Evolutionary conservation across 2,113 vertebrate species (phyloP), one percentile per base, ranked within the genome.

Genomic region (Pantherophis guttatus): DNA sequence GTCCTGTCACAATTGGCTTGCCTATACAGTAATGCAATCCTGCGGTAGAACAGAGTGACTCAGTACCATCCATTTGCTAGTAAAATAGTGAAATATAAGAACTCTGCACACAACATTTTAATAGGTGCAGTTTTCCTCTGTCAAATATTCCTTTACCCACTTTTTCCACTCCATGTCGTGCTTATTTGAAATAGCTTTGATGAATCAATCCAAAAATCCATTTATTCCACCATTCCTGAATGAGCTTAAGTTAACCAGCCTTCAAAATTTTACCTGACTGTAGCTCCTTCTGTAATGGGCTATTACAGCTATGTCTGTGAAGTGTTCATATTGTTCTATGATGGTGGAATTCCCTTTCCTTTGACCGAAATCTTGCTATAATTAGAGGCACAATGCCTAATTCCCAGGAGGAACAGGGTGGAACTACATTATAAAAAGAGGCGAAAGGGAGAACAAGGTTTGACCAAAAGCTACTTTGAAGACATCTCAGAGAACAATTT

Each of bases 151-250:
- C 62, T 92, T 91, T 33, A 75, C 54, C 59, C 92, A 12, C 59
- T 59, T 91, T 87, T 55, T 88, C 48, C 39, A 33, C 24, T 48
- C 33, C 44, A 15, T 39, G 70, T 89, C 81, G n/a, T 92, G 53
- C 89, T 89, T 75, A 89, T 92, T 92, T 58, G 58, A 75, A 89
- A 88, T 33, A 75, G 19, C 59, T 39, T 59, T 92, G 86, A 33
- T 88, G 62, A 87, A 81, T 93, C 15, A 15, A 44, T 17, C 11
- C 87, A 92, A 89, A 93, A 70, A 70, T 85, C 87, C 39, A 88
- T 26, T 44, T 70, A 24, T 88, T 92, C 1, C 23, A 81, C 17
- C 58, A 54, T 54, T 88, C 33, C 54, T 75, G 19, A 6, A 3
- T 44, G 55, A 55, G 10, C 70, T 57, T 55, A 26, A 91, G 19